Evolutionary conservation across 2,113 vertebrate genomes (phyloP).

Genomic region (Aviceda subcristata): DNA sequence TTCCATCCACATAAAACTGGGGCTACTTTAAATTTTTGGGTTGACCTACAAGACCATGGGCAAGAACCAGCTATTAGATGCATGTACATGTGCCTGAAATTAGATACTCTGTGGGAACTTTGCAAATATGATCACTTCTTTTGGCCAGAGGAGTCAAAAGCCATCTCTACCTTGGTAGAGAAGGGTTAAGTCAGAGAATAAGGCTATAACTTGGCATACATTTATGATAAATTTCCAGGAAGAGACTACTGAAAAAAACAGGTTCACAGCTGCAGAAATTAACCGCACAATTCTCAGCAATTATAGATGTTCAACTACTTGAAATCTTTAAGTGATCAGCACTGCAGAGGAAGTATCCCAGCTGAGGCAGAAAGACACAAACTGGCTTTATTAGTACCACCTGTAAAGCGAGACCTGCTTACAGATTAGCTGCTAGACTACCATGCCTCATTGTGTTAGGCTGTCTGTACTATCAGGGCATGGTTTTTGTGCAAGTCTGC

Average conservation of each 20-base stretch:
- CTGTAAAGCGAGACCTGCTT: not conserved
- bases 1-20: not conserved
- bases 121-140: not conserved
- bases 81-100: not conserved
- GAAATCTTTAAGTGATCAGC: not conserved
- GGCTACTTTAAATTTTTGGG: not conserved
- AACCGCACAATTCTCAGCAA: not conserved
- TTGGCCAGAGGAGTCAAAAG: not conserved
- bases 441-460: not conserved
- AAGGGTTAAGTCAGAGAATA: not conserved
- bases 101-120: not conserved
- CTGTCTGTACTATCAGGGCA: not conserved
- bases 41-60: not conserved
- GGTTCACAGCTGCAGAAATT: not conserved
- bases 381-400: not conserved
- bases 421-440: not conserved
- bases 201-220: not conserved
- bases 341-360: not conserved
- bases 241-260: not conserved
- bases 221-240: not conserved
- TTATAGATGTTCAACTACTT: not conserved
- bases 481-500: not conserved
- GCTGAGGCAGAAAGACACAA: not conserved
- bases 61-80: not conserved
- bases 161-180: not conserved